A percentile compares a stretch with the other conserved stretches of the same genome.
Evolutionary conservation across 2,113 vertebrate genomes (phyloP).

Genomic region (Xyrauchen texanus): DNA sequence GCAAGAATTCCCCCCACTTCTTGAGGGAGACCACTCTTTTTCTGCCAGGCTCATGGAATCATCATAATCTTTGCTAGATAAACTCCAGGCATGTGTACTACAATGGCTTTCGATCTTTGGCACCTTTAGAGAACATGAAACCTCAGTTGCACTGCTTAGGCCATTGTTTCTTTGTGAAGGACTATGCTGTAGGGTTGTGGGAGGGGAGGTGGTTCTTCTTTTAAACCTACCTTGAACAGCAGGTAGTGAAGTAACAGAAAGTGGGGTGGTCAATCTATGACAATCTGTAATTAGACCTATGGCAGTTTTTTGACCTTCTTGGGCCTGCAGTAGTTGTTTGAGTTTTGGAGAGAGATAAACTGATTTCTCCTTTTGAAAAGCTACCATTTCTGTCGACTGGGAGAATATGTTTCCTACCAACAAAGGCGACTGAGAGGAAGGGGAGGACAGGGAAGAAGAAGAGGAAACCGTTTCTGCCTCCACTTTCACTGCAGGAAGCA

Average conservation of each 20-base stretch:
- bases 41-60: slow-evolving; percentile 75
- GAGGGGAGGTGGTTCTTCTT: slow-evolving; percentile 91
- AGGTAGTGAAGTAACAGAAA: slow-evolving; percentile 74
- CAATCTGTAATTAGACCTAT: slow-evolving; percentile 76
- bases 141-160: slow-evolving; percentile 69
- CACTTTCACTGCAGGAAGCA: slow-evolving; percentile 86
- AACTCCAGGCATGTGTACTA: slow-evolving; percentile 78
- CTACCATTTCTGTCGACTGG: slow-evolving; percentile 71
- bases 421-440: slow-evolving; percentile 79
- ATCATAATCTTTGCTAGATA: slow-evolving; percentile 81
- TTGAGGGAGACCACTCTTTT: slow-evolving; percentile 77
- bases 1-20: slow-evolving; percentile 84
- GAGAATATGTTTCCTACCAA: slow-evolving; percentile 67
- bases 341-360: slow-evolving; percentile 93
- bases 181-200: slow-evolving; percentile 88
- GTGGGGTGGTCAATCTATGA: slow-evolving; percentile 81
- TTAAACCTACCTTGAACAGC: slow-evolving; percentile 85
- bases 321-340: slow-evolving; percentile 95
- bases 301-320: slow-evolving; percentile 83
- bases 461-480: slow-evolving; percentile 77
- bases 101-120: slow-evolving; percentile 87
- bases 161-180: slow-evolving; percentile 79
- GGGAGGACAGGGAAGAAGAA: slow-evolving; percentile 67
- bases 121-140: slow-evolving; percentile 80
- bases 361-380: slow-evolving; percentile 88